These are phyloP conservation scores for Drusus annulatus DNA, from an alignment of 1,140 invertebrate genomes.

Conservation along the genomic window DNA sequence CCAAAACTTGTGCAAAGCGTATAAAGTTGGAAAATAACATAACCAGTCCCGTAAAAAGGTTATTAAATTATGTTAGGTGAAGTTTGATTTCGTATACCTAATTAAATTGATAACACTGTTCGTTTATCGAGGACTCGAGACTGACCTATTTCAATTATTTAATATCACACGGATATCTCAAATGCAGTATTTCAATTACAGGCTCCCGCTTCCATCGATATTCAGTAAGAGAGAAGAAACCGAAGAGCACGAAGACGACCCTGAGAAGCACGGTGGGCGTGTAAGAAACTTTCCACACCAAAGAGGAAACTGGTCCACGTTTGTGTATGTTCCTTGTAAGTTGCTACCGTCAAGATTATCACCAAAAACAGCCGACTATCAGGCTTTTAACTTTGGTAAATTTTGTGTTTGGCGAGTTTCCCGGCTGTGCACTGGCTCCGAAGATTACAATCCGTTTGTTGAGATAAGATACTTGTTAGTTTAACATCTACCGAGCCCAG, in stretches of 20 bases:
- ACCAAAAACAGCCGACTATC: too few relatives aligned
- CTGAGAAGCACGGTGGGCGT: conserved; percentile 76
- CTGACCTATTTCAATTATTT: too few relatives aligned
- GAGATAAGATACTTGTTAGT: too few relatives aligned
- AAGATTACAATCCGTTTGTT: too few relatives aligned
- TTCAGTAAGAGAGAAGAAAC: conserved; percentile 18
- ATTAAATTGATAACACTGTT: too few relatives aligned
- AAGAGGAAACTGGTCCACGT: conserved; percentile 86
- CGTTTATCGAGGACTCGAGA: too few relatives aligned
- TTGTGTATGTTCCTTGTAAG: conserved; percentile 81
- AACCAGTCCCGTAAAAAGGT: neutral
- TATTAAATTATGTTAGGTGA: neutral
- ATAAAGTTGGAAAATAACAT: neutral
- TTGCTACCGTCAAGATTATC: neutral
- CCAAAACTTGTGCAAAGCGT: conserved; percentile 15
- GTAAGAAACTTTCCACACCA: conserved; percentile 82
- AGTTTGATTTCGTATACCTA: too few relatives aligned
- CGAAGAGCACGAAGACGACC: conserved; percentile 72
- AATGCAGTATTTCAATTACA: neutral
- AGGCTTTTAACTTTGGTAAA: too few relatives aligned
- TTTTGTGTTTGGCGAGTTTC: too few relatives aligned
- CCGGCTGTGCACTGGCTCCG: too few relatives aligned
- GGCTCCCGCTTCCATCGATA: conserved; percentile 27
- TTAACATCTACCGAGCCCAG: too few relatives aligned
- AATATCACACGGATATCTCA: too few relatives aligned